A percentile compares a stretch with the other conserved stretches of the same genome.
Evolutionary conservation across 2,797 vertebrate genomes (phyloP).

Genomic region (Pseudomugil gertrudae): DNA sequence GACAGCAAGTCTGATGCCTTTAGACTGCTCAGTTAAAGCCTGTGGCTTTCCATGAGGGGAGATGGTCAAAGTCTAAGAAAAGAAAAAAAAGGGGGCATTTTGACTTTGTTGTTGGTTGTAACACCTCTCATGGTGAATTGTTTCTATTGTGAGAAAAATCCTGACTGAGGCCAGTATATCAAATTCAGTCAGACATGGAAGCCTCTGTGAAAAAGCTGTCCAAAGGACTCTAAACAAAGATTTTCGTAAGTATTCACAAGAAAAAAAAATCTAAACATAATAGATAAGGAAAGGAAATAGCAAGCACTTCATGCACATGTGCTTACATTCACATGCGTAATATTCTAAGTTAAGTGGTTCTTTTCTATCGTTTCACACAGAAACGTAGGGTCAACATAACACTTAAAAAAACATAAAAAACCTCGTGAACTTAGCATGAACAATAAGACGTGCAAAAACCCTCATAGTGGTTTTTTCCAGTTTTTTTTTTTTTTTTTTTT

Average conservation of each 20-base stretch:
- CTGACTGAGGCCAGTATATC: constrained; percentile 93
- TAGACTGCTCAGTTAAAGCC: constrained; percentile 92
- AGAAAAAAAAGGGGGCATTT: constrained; percentile 88
- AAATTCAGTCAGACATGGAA: constrained; percentile 91
- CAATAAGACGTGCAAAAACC: constrained; percentile 19
- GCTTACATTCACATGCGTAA: constrained; percentile 46
- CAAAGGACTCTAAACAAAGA: constrained; percentile 92
- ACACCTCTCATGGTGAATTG: constrained; percentile 91
- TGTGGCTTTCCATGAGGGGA: constrained; percentile 94
- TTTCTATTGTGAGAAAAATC: constrained; percentile 96
- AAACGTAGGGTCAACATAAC: constrained; percentile 44
- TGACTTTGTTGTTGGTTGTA: constrained; percentile 96
- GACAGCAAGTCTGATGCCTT: constrained; percentile 81
- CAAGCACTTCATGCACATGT: constrained; percentile 52
- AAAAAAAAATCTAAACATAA: constrained; percentile 52
- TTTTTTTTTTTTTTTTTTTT: constrained; percentile 28
- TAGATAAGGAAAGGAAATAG: constrained; percentile 64
- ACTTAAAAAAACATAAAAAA: constrained; percentile 29
- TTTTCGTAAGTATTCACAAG: constrained; percentile 98
- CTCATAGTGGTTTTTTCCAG: constrained; percentile 35
- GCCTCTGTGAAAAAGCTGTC: constrained; percentile 93
- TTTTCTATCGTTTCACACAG: constrained; percentile 46
- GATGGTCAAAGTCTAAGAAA: constrained; percentile 89
- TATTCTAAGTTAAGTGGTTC: constrained; percentile 29
- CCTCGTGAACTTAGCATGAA: constrained; percentile 40